phyloP scores from a whole-genome alignment of 30 jellyfish, hydroid and myxozoan genomes.

The Chrysaora quinquecirrha region DNA sequence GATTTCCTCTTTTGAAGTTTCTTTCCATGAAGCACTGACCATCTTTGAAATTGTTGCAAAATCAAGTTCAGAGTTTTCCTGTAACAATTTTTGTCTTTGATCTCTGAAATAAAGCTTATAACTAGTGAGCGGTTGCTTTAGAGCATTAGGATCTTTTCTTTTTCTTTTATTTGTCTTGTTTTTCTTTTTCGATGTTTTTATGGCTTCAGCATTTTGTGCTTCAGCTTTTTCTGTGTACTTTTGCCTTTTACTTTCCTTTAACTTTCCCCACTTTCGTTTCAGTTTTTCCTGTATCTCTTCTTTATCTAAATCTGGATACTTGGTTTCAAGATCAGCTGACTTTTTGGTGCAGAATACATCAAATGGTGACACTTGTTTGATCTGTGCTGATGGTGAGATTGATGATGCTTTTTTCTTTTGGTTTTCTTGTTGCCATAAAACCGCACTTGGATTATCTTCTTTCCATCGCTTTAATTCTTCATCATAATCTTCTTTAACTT shows the following conservation, averaged over 20 bases:
- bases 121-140: constrained; percentile 28
- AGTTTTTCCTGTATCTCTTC: constrained; percentile 27
- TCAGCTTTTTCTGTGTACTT: constrained; percentile 23
- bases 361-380: constrained; percentile 16
- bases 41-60: constrained; percentile 32
- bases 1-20: neutral
- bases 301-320: constrained; percentile 46
- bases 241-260: constrained; percentile 44
- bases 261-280: constrained; percentile 44
- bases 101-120: constrained; percentile 24
- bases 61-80: constrained; percentile 26
- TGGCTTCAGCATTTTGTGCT: constrained; percentile 1
- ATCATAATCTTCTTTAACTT: constrained; percentile 25
- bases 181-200: neutral
- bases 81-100: constrained; percentile 17
- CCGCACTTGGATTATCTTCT: constrained; percentile 39
- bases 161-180: neutral
- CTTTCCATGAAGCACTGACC: constrained; percentile 34
- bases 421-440: neutral
- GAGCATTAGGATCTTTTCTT: neutral
- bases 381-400: neutral
- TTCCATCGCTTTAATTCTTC: constrained; percentile 38
- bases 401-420: neutral
- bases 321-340: constrained; percentile 19
- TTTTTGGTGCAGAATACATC: constrained; percentile 39